phyloP scores from a whole-genome alignment of 2,113 vertebrate species.

The Istiophorus platypterus region DNA sequence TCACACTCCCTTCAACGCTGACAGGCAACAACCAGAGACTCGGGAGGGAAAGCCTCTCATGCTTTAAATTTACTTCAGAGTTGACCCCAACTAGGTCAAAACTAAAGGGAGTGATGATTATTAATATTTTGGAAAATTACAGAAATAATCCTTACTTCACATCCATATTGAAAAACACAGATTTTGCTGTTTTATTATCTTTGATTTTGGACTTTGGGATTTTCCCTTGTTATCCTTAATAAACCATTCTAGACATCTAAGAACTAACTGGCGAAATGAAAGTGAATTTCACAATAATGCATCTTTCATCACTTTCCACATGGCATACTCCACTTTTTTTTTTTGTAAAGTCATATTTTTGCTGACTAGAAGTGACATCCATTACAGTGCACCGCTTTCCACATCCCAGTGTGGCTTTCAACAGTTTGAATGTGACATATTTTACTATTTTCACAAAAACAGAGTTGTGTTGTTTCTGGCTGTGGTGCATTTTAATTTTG shows the following conservation, averaged over 20 bases:
- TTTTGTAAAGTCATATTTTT: constrained; percentile 9
- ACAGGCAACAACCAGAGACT: constrained; percentile 41
- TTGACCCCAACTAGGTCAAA: constrained; percentile 52
- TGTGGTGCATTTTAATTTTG: constrained; percentile 34
- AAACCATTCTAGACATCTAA: neutral
- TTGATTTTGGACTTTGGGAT: neutral
- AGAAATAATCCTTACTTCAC: constrained; percentile 11
- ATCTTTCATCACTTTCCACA: constrained; percentile 16
- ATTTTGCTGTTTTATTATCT: constrained; percentile 15
- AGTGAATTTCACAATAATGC: constrained; percentile 18
- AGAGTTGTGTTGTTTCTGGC: constrained; percentile 59
- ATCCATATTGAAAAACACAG: neutral
- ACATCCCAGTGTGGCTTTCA: constrained; percentile 33
- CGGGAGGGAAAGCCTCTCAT: constrained; percentile 37
- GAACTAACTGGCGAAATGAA: constrained; percentile 23
- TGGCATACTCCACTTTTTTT: constrained; percentile 13
- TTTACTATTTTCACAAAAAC: constrained; percentile 27
- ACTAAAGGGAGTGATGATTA: constrained; percentile 22
- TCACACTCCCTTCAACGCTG: constrained; percentile 62
- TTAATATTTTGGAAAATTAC: constrained; percentile 12
- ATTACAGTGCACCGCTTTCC: neutral
- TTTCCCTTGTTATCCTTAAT: constrained; percentile 12
- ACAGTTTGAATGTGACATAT: constrained; percentile 26
- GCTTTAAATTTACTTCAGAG: constrained; percentile 50
- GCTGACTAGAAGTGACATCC: constrained; percentile 10